Percentiles rank a stretch among this genome's conserved stretches.
phyloP scores from a whole-genome alignment of 1,140 invertebrate species.

The Sarcophaga peregrina region DNA sequence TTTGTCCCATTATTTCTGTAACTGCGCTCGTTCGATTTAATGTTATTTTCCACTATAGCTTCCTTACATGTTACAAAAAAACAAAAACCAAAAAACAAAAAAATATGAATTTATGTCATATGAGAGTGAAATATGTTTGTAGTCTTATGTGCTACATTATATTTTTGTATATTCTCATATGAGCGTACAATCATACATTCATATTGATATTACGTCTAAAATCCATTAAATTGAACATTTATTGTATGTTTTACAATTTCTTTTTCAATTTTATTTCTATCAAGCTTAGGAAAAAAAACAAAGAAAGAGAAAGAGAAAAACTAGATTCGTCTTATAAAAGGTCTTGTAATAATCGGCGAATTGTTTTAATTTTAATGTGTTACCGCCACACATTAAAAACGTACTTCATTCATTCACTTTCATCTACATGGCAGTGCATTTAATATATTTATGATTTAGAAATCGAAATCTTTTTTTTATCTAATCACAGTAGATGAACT shows the following conservation, averaged over 20 bases:
- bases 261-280: neutral
- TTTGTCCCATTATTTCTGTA: neutral
- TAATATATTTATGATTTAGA: too few relatives aligned
- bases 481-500: too few relatives aligned
- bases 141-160: neutral
- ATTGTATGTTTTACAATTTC: neutral
- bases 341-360: neutral
- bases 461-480: too few relatives aligned
- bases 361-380: conserved; percentile 5
- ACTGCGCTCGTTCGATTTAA: conserved; percentile 28
- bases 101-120: neutral
- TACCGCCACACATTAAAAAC: neutral
- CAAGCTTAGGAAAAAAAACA: neutral
- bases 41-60: conserved; percentile 10
- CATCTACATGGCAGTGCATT: too few relatives aligned
- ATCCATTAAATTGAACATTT: conserved; percentile 38
- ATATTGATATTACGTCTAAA: conserved; percentile 33
- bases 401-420: too few relatives aligned
- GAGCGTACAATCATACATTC: neutral
- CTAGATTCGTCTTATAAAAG: conserved; percentile 12
- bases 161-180: neutral
- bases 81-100: too few relatives aligned
- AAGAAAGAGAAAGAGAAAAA: neutral
- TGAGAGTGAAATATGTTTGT: conserved; percentile 9
- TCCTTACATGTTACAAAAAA: neutral